Evolutionary conservation across 92 coral and sea anemone genomes (phyloP), one percentile per base, ranked within the genome.

Genomic region (Isaurus tuberculatus): DNA sequence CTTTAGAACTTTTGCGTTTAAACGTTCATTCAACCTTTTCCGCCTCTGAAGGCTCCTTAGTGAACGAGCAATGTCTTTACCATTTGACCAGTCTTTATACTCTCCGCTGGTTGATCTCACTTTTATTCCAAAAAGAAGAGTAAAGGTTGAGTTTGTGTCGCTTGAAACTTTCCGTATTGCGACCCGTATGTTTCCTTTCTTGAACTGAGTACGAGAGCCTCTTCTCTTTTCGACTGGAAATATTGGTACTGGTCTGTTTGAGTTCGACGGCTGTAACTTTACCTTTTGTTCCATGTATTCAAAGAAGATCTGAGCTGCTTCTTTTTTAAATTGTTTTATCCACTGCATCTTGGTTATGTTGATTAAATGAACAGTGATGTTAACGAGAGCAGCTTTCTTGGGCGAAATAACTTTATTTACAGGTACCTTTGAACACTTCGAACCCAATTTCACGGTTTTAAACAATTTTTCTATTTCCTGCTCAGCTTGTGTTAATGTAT

Each of bases 331-430:
- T 27, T 79, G 36, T 32, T 70, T 80, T 34, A 96, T 31, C 99
- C 99, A 96, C 31, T 75, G 72, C 71, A 57, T 46, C 26, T 78
- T 79, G 48, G 75, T 74, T 34, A 75, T 81, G 73, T 71, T 84
- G 26, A 73, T 63, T 42, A 94, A 48, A 37, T 89, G 63, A 27
- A 96, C 91, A 6, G 97, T 94, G 26, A 96, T 43, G 65, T 91
- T 92, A 19, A 96, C 89, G 23, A 88, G 88, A 29, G 98, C 83
- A 28, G 88, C 79, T 61, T 48, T 42, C 37, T 40, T 32, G 0
- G 51, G 61, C 31, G 92, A 87, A 1, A 86, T 73, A 15, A 57
- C 55, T 16, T 83, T 46, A 22, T 80, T 60, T 74, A 74, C 44
- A n/a, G 80, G 71, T 43, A 72, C 85, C 25, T 79, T 63, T 1